Evolutionary conservation across 2,888 invertebrate genomes (phyloP).

Genomic region (Leptopilina myrica): DNA sequence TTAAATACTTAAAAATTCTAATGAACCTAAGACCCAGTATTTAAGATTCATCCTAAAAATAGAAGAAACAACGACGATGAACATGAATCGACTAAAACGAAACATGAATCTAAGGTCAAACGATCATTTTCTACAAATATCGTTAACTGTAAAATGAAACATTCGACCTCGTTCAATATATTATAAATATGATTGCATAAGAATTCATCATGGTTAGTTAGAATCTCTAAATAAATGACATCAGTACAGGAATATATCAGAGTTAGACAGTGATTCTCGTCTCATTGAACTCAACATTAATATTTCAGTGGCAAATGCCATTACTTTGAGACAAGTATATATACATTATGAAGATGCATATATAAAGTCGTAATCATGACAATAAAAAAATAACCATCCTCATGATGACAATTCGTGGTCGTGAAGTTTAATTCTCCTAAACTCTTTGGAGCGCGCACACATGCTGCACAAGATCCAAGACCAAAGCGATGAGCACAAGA

Average conservation of each 20-base stretch:
- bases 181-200: constrained; percentile 3
- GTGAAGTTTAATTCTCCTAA: constrained; percentile 20
- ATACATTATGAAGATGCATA: background rate
- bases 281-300: background rate
- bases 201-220: background rate
- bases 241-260: background rate
- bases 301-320: constrained; percentile 27
- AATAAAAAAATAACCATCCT: constrained; percentile 28
- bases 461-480: background rate
- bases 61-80: background rate
- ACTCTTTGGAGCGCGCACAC: constrained; percentile 9
- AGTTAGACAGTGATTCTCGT: constrained; percentile 27
- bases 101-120: constrained; percentile 7
- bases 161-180: constrained; percentile 3
- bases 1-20: too few relatives aligned
- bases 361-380: background rate
- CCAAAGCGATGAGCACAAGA: constrained; percentile 55
- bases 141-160: constrained; percentile 32
- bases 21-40: too few relatives aligned
- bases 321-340: background rate
- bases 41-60: too few relatives aligned
- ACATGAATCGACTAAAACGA: background rate
- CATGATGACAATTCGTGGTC: constrained; percentile 20
- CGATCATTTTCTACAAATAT: constrained; percentile 2
- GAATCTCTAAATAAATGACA: constrained; percentile 3